These are phyloP conservation scores for Phylloscopus whistleri DNA, from an alignment of 2,113 vertebrate species.

Conservation along the genomic window DNA sequence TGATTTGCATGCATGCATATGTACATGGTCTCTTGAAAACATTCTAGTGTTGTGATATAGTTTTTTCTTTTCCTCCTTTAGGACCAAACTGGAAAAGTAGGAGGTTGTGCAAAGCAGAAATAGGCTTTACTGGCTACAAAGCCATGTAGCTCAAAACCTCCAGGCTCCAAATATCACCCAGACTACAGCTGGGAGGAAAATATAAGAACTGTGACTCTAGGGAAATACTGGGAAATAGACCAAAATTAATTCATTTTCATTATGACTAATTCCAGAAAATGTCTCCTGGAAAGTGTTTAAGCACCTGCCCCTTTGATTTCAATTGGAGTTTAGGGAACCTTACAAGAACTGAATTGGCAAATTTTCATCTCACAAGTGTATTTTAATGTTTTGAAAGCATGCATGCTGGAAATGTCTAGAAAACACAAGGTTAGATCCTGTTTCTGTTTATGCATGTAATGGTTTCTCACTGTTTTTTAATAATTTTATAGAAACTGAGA, in stretches of 20 bases:
- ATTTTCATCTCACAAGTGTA: background rate
- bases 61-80: slow-evolving; percentile 29
- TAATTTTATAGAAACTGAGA: background rate
- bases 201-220: background rate
- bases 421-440: background rate
- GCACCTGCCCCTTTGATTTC: background rate
- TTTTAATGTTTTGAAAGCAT: background rate
- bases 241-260: slow-evolving; percentile 42
- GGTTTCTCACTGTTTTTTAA: background rate
- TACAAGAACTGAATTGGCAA: background rate
- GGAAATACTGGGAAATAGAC: background rate
- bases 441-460: background rate
- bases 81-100: background rate
- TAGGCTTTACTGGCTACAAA: background rate
- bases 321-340: background rate
- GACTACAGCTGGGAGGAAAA: background rate
- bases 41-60: slow-evolving; percentile 20
- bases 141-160: background rate
- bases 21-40: slow-evolving; percentile 6
- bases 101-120: background rate
- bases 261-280: slow-evolving; percentile 11
- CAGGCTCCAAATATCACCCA: background rate
- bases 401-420: background rate
- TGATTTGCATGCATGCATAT: background rate
- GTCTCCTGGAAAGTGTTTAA: background rate